Evolutionary conservation across 2,888 invertebrate species (phyloP).

Genomic region (Tricholauxania praeusta): DNA sequence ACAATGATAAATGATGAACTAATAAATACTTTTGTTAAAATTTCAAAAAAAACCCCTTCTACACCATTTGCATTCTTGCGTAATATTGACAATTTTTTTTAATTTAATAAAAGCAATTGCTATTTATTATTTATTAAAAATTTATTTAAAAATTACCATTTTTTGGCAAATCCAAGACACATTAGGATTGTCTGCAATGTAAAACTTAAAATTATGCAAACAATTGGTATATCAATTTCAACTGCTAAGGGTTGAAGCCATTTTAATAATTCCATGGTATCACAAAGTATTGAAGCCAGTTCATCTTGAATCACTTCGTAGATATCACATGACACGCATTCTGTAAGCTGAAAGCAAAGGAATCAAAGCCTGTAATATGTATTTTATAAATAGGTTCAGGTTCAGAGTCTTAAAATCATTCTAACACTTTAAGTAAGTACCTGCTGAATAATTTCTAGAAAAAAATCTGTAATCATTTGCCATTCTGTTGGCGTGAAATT

Average conservation of each 20-base stretch:
- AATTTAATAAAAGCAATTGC: no score
- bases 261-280: constrained; percentile 36
- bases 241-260: constrained; percentile 35
- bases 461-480: constrained; percentile 32
- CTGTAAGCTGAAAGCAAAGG: not conserved
- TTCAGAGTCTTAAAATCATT: not conserved
- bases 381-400: not conserved
- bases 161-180: constrained; percentile 27
- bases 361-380: not conserved
- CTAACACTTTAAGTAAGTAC: constrained; percentile 23
- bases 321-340: not conserved
- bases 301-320: not conserved
- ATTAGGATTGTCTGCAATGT: constrained; percentile 34
- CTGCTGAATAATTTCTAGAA: constrained; percentile 31
- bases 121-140: no score
- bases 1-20: no score
- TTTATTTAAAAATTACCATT: constrained; percentile 32
- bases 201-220: constrained; percentile 30
- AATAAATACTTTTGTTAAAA: not conserved
- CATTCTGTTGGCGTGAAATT: constrained; percentile 32
- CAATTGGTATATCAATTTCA: constrained; percentile 15
- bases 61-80: no score
- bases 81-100: no score
- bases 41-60: no score
- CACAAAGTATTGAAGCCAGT: constrained; percentile 24